phyloP scores from a whole-genome alignment of 2,888 invertebrate species.

The Drosophila ochracea region DNA sequence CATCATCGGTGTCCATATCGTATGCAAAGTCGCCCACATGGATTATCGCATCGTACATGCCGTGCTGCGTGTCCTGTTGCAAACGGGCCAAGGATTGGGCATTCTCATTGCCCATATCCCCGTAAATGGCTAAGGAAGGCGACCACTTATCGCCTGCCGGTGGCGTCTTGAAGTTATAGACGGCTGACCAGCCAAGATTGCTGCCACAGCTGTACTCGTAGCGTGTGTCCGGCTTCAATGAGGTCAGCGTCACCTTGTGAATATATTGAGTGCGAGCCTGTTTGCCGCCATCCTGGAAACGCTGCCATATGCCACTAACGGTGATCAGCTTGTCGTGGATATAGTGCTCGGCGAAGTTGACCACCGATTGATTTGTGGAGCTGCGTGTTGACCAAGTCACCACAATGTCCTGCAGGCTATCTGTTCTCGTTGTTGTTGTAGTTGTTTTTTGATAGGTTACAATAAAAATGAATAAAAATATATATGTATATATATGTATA shows the following conservation, averaged over 20 bases:
- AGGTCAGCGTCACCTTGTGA: conserved; percentile 89
- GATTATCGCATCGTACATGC: conserved; percentile 93
- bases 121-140: conserved; percentile 94
- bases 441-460: conserved; percentile 83
- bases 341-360: conserved; percentile 89
- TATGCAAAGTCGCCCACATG: conserved; percentile 99
- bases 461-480: conserved; percentile 21
- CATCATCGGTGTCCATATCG: conserved; percentile 94
- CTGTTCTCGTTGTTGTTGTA: conserved; percentile 59
- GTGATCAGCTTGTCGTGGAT: conserved; percentile 81
- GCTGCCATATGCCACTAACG: conserved; percentile 86
- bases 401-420: conserved; percentile 89
- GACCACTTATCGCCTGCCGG: conserved; percentile 90
- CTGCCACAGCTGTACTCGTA: conserved; percentile 95
- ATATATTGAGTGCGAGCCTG: conserved; percentile 89
- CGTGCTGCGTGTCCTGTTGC: conserved; percentile 92
- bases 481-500: not conserved
- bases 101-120: conserved; percentile 97
- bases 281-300: conserved; percentile 91
- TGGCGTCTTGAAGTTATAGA: conserved; percentile 91
- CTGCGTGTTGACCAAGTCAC: conserved; percentile 94
- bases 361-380: conserved; percentile 88
- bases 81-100: conserved; percentile 93
- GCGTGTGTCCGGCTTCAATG: conserved; percentile 88
- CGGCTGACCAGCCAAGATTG: conserved; percentile 91